phyloP scores from a whole-genome alignment of 2,113 vertebrate genomes.

The Mesoclemmys tuberculata region DNA sequence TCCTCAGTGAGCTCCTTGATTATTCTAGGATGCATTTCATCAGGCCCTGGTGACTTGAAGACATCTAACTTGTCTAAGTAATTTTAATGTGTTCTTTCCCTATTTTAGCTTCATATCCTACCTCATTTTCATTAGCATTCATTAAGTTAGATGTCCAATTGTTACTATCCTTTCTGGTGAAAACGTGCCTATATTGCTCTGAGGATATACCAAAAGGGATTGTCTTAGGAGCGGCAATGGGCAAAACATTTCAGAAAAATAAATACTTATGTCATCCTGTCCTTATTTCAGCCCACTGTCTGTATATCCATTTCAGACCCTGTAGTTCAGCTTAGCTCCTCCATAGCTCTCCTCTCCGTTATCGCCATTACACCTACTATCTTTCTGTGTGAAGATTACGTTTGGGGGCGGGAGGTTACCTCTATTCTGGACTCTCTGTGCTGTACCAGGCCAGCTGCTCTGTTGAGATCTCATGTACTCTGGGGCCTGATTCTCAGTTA shows the following conservation, averaged over 20 bases:
- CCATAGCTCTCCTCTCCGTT: background rate
- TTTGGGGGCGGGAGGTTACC: background rate
- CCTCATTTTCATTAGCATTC: too few species aligned
- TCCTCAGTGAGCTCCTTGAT: too few species aligned
- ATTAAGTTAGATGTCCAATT: too few species aligned
- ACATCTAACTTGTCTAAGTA: too few species aligned
- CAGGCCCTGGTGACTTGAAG: too few species aligned
- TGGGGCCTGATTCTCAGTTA: too few species aligned
- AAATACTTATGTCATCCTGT: background rate
- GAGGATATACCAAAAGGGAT: background rate
- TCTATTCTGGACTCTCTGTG: background rate
- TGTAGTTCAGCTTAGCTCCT: background rate
- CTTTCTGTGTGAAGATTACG: background rate
- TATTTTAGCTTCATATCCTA: too few species aligned
- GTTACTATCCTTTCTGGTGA: too few species aligned
- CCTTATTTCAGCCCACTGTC: background rate
- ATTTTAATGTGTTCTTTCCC: too few species aligned
- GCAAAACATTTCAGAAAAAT: background rate
- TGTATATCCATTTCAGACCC: background rate
- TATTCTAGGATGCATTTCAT: too few species aligned
- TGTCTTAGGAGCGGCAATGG: background rate
- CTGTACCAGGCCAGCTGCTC: background rate
- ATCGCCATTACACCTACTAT: background rate
- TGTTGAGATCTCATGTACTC: background rate
- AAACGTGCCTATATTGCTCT: background rate